These are phyloP conservation scores for Lagria hirta DNA, from an alignment of 2,888 invertebrate species.

Conservation along the genomic window DNA sequence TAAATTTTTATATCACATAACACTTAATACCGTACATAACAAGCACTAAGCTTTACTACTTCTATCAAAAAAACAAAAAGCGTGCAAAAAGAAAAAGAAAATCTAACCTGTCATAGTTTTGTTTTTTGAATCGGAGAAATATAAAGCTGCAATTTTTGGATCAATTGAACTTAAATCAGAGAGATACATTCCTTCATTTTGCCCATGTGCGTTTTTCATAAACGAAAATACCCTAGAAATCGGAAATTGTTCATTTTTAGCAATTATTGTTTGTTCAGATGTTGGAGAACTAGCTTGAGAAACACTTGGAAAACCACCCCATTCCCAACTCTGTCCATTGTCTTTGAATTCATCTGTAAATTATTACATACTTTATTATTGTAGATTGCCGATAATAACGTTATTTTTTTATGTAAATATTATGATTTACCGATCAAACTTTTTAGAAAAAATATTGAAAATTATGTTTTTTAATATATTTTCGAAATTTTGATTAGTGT, in stretches of 20 bases:
- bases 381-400: conserved; percentile 1
- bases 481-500: too few species aligned
- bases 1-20: conserved; percentile 50
- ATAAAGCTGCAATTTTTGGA: conserved; percentile 87
- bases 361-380: too few species aligned
- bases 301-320: conserved; percentile 79
- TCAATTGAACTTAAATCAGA: conserved; percentile 90
- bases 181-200: conserved; percentile 61
- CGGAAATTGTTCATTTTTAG: conserved; percentile 63
- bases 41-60: too few species aligned
- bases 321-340: conserved; percentile 75
- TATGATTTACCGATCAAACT: too few species aligned
- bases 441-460: too few species aligned
- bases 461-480: conserved; percentile 3
- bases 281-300: conserved; percentile 42
- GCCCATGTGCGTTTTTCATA: conserved; percentile 69
- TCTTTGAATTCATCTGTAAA: conserved; percentile 41
- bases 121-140: conserved; percentile 64
- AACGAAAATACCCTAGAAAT: conserved; percentile 91
- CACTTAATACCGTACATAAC: conserved; percentile 34
- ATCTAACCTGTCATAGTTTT: conserved; percentile 40
- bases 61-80: conserved; percentile 9
- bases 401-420: conserved; percentile 6
- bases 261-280: conserved; percentile 36
- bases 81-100: conserved; percentile 28